phyloP scores from a whole-genome alignment of 1,140 invertebrate species.

The Carposina sasakii region DNA sequence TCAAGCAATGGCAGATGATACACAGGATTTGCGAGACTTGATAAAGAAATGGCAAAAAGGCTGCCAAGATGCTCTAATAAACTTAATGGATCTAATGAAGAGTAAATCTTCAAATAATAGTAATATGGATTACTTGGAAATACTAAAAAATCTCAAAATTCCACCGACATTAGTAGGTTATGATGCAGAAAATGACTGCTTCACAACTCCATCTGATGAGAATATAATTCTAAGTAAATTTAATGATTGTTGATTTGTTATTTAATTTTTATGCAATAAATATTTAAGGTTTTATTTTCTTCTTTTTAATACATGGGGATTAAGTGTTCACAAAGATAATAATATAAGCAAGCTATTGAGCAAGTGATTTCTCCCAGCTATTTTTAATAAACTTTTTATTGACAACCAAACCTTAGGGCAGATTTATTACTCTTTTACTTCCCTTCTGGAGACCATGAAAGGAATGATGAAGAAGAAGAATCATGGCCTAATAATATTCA shows the following conservation, averaged over 20 bases:
- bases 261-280: background rate
- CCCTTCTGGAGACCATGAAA: no score
- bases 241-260: conserved; percentile 30
- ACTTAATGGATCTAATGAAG: conserved; percentile 57
- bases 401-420: no score
- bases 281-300: background rate
- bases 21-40: conserved; percentile 46
- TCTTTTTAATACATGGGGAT: background rate
- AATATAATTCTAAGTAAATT: conserved; percentile 42
- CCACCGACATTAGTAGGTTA: conserved; percentile 53
- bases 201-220: conserved; percentile 48
- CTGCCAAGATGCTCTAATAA: conserved; percentile 56
- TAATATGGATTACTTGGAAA: conserved; percentile 56
- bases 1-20: conserved; percentile 46
- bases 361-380: no score
- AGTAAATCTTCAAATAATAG: conserved; percentile 48
- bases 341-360: no score
- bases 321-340: no score
- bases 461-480: no score
- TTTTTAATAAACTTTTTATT: no score
- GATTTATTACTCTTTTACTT: no score
- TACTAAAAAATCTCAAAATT: conserved; percentile 58
- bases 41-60: conserved; percentile 64
- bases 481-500: no score
- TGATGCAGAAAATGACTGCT: conserved; percentile 58